A percentile compares a stretch with the other conserved stretches of the same genome.
Evolutionary conservation across 37 sponge, comb jelly and placozoan genomes (phyloP).

Genomic region (Halisarca cf. caerulea): DNA sequence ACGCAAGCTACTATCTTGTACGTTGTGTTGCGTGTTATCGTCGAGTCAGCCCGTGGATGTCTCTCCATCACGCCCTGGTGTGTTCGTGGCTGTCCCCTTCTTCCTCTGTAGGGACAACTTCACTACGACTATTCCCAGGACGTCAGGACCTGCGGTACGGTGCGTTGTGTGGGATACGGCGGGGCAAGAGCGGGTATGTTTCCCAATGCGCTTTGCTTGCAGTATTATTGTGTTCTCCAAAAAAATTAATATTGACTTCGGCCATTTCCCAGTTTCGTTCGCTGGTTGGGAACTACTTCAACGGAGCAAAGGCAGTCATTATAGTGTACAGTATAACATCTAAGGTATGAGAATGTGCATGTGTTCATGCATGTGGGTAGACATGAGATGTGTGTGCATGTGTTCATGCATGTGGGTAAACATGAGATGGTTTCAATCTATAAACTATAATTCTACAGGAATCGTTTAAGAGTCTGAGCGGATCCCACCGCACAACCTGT

Average conservation of each 20-base stretch:
- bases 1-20: conserved; percentile 11
- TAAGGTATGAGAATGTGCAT: conserved; percentile 21
- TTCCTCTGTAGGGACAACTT: conserved; percentile 69
- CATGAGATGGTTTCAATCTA: too few relatives aligned
- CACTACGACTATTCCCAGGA: conserved; percentile 71
- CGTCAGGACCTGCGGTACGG: conserved; percentile 50
- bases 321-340: conserved; percentile 87
- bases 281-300: conserved; percentile 86
- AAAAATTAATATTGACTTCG: too few relatives aligned
- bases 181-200: conserved; percentile 80
- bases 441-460: neutral
- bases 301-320: conserved; percentile 85
- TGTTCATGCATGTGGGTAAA: neutral
- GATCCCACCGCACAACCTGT: neutral
- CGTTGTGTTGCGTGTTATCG: too few relatives aligned
- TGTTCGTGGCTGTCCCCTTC: too few relatives aligned
- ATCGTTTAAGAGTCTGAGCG: neutral
- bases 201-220: too few relatives aligned
- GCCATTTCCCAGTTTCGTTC: conserved; percentile 85
- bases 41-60: too few relatives aligned
- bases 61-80: too few relatives aligned
- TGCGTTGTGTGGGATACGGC: conserved; percentile 94
- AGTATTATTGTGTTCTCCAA: too few relatives aligned
- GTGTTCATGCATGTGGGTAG: neutral
- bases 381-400: neutral